Evolutionary conservation across 2,888 invertebrate genomes (phyloP), one percentile per base, ranked within the genome.

Genomic region (Drosophila nr. perissopoda): DNA sequence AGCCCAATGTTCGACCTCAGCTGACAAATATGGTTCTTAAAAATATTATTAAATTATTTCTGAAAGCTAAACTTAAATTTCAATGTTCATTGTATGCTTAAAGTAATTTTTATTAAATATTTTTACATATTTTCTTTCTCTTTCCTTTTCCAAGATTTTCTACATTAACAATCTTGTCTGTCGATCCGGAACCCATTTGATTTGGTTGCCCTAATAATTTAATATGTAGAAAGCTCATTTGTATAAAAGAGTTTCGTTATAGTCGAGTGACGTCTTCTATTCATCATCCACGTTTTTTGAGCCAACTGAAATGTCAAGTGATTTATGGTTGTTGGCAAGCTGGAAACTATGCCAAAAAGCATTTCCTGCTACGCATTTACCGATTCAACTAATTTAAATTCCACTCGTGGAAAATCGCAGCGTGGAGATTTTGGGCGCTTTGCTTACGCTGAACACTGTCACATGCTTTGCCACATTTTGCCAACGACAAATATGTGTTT

Each of bases 351-450:
- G 86, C 71, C 73, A 89, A 80, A 89, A 78, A 64, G 69, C 73
- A 75, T 85, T 89, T 87, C 73, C 90, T 75, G 69, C 75, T 75
- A 65, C 84, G 90, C 89, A 81, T 62, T 81, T 81, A 63, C 59
- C 70, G 62, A 66, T 79, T 75, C 79, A 84, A 85, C 84, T 85
- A 89, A 85, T 85, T 85, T 85, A 87, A 85, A 85, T 85, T 87
- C 88, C 86, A 63, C 45, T 66, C 48, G 42, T 62, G 51, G 42
- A 58, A 73, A 80, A 81, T 83, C 83, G 58, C 71, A 51, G 69
- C 64, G 64, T 69, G 68, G 54, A 64, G 68, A 73, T 76, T 67
- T 38, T 60, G 61, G 69, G 61, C 48, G 69, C 70, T 83, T 36
- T 62, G 70, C 71, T 75, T 49, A 62, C 54, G 69, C 67, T 58